Percentiles rank a stretch among this genome's conserved stretches.
Conservation (phyloP, 2,797 vertebrate species). For the Tokudaia muenninki region DNA sequence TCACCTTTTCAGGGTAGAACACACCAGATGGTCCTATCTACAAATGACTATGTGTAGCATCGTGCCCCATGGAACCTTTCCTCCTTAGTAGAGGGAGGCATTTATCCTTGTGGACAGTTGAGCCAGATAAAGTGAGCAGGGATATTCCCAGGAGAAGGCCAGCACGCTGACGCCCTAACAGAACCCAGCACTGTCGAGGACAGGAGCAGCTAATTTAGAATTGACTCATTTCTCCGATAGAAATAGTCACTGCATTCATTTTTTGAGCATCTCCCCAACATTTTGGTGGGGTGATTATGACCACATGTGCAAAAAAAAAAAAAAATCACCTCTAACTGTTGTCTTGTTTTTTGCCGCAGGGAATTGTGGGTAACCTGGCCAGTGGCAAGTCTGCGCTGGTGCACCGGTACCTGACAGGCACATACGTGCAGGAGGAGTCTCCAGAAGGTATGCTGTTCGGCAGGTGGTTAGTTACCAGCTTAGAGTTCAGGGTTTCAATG, state of each 20-base stretch:
- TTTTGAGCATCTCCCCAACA: accelerated
- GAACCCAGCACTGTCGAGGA: not conserved
- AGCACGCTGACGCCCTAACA: too few relatives aligned
- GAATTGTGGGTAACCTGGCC: slow-evolving; percentile 97
- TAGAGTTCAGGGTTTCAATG: not conserved
- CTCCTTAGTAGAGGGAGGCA: accelerated
- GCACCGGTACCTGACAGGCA: slow-evolving; percentile 97
- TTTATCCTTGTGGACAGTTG: accelerated
- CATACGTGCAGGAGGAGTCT: slow-evolving; percentile 97
- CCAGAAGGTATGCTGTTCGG: slow-evolving; percentile 92
- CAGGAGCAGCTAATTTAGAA: accelerated
- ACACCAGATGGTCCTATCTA: accelerated
- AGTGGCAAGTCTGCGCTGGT: slow-evolving; percentile 98
- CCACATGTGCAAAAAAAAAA: not conserved
- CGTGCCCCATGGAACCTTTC: too few relatives aligned
- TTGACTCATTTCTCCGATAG: not conserved
- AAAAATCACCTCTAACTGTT: not conserved
- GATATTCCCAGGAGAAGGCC: accelerated
- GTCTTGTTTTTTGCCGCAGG: slow-evolving; percentile 86
- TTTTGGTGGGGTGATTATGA: not conserved
- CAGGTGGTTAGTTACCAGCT: not conserved
- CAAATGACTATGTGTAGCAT: accelerated
- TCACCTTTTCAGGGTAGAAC: accelerated
- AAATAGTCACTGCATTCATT: accelerated
- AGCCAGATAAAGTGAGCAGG: accelerated